Percentiles rank a stretch among this genome's conserved stretches.
phyloP scores from a whole-genome alignment of 2,888 invertebrate species.

The Scaptomyza cyrtandrae region DNA sequence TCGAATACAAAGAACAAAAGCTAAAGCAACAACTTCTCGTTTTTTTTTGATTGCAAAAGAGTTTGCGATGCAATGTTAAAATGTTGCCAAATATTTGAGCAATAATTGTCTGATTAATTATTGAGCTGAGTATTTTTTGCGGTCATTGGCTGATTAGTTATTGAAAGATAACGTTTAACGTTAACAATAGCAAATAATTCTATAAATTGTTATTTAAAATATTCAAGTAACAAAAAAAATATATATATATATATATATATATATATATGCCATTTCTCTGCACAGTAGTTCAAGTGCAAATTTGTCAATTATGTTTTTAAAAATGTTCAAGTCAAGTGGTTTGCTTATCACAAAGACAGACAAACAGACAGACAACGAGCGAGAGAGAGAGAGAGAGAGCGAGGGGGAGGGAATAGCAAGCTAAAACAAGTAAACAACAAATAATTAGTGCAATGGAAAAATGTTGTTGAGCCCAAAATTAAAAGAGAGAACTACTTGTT shows the following conservation, averaged over 20 bases:
- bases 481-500: background rate
- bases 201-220: too few relatives aligned
- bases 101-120: background rate
- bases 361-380: slow-evolving; percentile 3
- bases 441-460: slow-evolving; percentile 72
- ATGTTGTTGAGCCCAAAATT: slow-evolving; percentile 35
- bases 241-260: too few relatives aligned
- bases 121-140: background rate
- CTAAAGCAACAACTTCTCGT: background rate
- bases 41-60: background rate
- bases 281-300: slow-evolving; percentile 78
- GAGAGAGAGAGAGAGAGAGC: slow-evolving; percentile 2
- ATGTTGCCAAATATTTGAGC: background rate
- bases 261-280: too few relatives aligned
- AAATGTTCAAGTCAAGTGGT: slow-evolving; percentile 65
- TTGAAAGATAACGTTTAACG: too few relatives aligned
- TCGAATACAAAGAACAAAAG: background rate
- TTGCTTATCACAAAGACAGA: slow-evolving; percentile 51
- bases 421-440: slow-evolving; percentile 63
- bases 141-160: slow-evolving; percentile 52
- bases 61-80: background rate
- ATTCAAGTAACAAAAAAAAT: too few relatives aligned
- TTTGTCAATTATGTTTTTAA: slow-evolving; percentile 71
- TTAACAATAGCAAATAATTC: too few relatives aligned
- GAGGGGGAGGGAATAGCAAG: slow-evolving; percentile 6